phyloP scores from a whole-genome alignment of 2,113 vertebrate species.

The Calyptommatus sinebrachiatus region DNA sequence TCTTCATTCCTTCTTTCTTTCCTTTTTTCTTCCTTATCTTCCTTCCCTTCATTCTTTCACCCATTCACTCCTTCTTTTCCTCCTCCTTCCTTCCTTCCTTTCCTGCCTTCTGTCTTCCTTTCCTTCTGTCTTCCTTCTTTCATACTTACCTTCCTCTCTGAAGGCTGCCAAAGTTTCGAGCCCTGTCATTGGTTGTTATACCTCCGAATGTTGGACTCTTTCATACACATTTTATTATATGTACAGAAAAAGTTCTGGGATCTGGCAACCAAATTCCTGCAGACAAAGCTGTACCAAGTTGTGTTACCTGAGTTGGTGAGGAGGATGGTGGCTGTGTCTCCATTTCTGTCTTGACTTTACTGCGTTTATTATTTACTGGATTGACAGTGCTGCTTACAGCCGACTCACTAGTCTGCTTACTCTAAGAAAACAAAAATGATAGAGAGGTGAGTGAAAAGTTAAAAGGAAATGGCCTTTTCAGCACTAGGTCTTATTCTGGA shows the following conservation, averaged over 20 bases:
- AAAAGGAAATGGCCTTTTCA: not conserved
- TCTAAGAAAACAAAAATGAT: conserved; percentile 59
- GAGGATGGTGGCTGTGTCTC: conserved; percentile 75
- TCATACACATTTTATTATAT: too few relatives aligned
- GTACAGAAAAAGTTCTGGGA: not conserved
- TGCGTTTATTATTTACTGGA: conserved; percentile 84
- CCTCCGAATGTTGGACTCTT: too few relatives aligned
- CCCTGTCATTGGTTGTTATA: too few relatives aligned
- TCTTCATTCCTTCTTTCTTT: too few relatives aligned
- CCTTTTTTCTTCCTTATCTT: too few relatives aligned
- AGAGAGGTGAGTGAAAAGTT: not conserved
- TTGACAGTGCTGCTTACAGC: conserved; percentile 89
- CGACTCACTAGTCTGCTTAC: conserved; percentile 78
- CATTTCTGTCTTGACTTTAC: conserved; percentile 86
- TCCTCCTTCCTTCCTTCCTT: too few relatives aligned
- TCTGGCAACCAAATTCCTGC: not conserved
- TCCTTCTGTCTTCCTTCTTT: too few relatives aligned
- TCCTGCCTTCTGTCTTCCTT: too few relatives aligned
- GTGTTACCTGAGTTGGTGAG: conserved; percentile 79
- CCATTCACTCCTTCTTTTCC: too few relatives aligned
- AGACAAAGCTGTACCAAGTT: not conserved
- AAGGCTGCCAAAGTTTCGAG: too few relatives aligned
- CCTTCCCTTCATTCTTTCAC: too few relatives aligned
- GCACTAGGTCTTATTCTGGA: too few relatives aligned
- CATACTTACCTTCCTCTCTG: not conserved